Percentiles rank a stretch among this genome's conserved stretches.
Evolutionary conservation across 2,888 invertebrate species (phyloP).

Genomic region (Meiosimyza decipiens): DNA sequence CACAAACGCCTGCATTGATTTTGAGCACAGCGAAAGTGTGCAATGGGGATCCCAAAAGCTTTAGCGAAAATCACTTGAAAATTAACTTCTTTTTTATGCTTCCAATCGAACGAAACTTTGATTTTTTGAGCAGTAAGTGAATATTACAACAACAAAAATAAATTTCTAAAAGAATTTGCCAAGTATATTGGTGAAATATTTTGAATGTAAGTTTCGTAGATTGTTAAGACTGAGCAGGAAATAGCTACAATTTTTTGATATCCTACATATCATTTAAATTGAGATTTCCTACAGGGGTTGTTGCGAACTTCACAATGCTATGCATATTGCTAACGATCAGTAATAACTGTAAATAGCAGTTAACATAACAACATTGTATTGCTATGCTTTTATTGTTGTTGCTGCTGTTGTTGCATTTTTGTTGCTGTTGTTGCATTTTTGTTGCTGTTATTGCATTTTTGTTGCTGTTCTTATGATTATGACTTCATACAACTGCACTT

Average conservation of each 20-base stretch:
- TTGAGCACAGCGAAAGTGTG: slow-evolving; percentile 1
- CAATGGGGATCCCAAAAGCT: not conserved
- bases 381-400: not conserved
- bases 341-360: slow-evolving; percentile 25
- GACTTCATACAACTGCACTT: slow-evolving; percentile 3
- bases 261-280: too few relatives aligned
- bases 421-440: too few relatives aligned
- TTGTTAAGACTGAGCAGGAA: too few relatives aligned
- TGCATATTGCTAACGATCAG: slow-evolving; percentile 21
- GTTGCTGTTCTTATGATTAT: not conserved
- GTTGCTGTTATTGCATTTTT: not conserved
- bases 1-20: not conserved
- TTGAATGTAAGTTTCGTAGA: too few relatives aligned
- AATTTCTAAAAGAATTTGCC: not conserved
- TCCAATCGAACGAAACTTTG: not conserved
- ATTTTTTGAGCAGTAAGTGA: too few relatives aligned
- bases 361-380: slow-evolving; percentile 19
- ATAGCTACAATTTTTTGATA: too few relatives aligned
- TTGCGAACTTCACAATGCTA: not conserved
- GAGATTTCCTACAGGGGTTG: too few relatives aligned
- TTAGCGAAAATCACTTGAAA: slow-evolving; percentile 1
- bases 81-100: not conserved
- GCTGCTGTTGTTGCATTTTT: slow-evolving; percentile 2
- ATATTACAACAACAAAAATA: not conserved
- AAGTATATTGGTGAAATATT: too few relatives aligned